Base-by-base conservation (phyloP, 2,888 invertebrate genomes). In the Rhaphigaster nebulosa region DNA sequence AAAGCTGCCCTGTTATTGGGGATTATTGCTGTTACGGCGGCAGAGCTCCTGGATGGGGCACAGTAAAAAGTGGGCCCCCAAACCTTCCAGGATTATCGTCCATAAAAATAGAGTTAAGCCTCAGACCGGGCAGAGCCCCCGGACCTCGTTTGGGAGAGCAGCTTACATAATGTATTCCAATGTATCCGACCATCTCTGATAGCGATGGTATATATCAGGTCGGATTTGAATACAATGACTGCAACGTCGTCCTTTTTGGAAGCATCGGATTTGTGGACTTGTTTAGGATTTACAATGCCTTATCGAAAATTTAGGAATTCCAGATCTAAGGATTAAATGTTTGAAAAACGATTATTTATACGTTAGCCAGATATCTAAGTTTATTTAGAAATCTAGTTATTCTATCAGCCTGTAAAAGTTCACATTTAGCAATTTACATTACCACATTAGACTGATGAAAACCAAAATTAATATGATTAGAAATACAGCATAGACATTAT, bases 201-300 rank as follows among this genome's bases (percentile, higher is more conserved):
- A 76, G 70, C 34, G 70, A 18, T 38, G 20, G 34, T 76, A 13
- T 76, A 76, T 76, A 76, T 76, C 70, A 76, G 70, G 6, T 34
- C 70, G 70, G 70, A 76, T 76, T 76, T 76, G 70, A 76, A 76
- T 76, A 76, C 70, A 76, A 76, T 38, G 70, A 76, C 70, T 70
- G 34, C 4, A 23, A 3, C 20, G 3, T 76, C 20, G 18, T 76
- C 34, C 23, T 76, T 76, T 76, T 76, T 76, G 70, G 34, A 38
- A 76, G 70, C 20, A 20, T 20, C 20, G 70, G 70, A 76, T 76
- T 76, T 76, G 70, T 76, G 70, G 70, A 76, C 70, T 76, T 76
- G 34, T 76, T 76, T 23, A 76, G 29, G 70, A 76, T 76, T 34
- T 29, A 76, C 70, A 38, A 76, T 38, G 34, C 70, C 70, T 38